Evolutionary conservation across 1,140 invertebrate genomes (phyloP), one percentile per base, ranked within the genome.

Genomic region (Amyelois transitella): DNA sequence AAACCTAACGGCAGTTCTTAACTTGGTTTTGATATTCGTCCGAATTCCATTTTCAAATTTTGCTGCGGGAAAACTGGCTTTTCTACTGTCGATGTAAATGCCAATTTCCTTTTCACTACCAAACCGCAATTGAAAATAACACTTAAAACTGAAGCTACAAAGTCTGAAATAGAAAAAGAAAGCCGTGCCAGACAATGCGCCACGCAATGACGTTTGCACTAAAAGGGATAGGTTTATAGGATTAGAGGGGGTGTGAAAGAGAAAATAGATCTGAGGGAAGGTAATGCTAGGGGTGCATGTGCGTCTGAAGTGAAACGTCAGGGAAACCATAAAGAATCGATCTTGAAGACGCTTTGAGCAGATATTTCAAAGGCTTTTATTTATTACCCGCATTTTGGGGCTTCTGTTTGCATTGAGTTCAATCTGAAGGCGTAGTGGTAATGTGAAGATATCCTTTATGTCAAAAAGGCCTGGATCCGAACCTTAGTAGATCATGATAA

Each of bases 11-110:
- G 72, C 66, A 77, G 55, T 59, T 32, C 22, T n/a, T 69, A 76
- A 66, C 59, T 56, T 67, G 55, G 78, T 53, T 21, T 53, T 58
- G 54, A 56, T 65, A 59, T 63, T 66, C 72, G 71, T 73, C 78
- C 81, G 72, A 72, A 80, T 81, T 73, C 66, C 68, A 83, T 85
- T 85, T 85, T 78, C 70, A 66, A 80, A 81, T 72, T 80, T 66
- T 87, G 81, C 78, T 69, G 80, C 62, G 78, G 78, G 81, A 82
- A 87, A 84, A 87, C 80, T 81, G 63, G 79, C 81, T 87, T 87
- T 87, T 84, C 84, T 73, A 77, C 79, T 80, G 69, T 69, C 75
- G 73, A 68, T 77, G 78, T 87, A 84, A 85, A 87, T 84, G 77
- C 81, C 81, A 87, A 85, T 87, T 87, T 87, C 81, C 81, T 81